Evolutionary conservation across 1,140 invertebrate species (phyloP), one percentile per base, ranked within the genome.

Genomic region (Sinella curviseta): DNA sequence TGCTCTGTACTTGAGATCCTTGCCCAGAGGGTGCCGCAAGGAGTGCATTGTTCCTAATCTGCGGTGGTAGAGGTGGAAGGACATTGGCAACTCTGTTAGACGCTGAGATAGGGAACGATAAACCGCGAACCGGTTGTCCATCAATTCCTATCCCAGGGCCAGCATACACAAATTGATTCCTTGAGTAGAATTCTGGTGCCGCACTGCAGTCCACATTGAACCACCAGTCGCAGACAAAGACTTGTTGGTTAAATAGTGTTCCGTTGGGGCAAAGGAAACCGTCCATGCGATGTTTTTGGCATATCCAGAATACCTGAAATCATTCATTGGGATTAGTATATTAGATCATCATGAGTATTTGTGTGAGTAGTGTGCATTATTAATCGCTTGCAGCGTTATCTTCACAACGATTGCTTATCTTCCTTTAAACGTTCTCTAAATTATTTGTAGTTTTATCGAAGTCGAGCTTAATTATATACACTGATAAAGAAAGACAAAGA

Each of bases 151-250:
- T 33, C 0, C 82, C 79, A 24, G 83, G 80, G 1, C 81, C 80
- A 39, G 80, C 84, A 78, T 83, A 83, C 24, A 84, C 84, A 24
- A 86, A 83, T 35, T 87, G 85, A 28, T 86, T 87, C 80, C 89
- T 89, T 4, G 85, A 86, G 83, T 89, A 90, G 70, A 87, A 86
- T 36, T 86, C 85, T 48, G 84, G 78, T 1, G 89, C 87, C 26
- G 86, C 82, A 14, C 84, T 85, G 82, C 89, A 90, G 48, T 87
- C 87, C 35, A 89, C 88, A 74, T 89, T 88, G 85, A 88, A 89
- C 89, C 89, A 90, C 89, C 89, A 90, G 84, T 90, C 89, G 81
- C 89, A 90, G 0, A 90, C 89, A 77, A 90, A 89, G 78, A 89
- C 87, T 78, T 88, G 87, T 82, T 90, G 89, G 82, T 90, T 89